Evolutionary conservation across 2,113 vertebrate genomes (phyloP).

Genomic region (Ondatra zibethicus): DNA sequence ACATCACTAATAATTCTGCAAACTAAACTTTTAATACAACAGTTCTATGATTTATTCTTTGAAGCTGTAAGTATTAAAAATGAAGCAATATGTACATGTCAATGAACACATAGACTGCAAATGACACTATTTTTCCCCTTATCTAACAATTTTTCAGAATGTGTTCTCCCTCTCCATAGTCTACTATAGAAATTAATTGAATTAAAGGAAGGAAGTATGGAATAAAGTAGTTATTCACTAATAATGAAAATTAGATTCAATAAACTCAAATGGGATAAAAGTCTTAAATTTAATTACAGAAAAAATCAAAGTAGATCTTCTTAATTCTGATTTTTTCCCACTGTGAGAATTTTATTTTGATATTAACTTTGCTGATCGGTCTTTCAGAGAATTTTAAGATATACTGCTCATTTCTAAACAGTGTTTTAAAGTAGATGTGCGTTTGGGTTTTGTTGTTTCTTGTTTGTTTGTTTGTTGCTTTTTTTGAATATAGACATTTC

Average conservation of each 20-base stretch:
- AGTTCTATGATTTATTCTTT: background rate
- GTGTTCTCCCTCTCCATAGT: background rate
- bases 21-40: background rate
- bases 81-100: background rate
- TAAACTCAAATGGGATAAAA: background rate
- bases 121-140: background rate
- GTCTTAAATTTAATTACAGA: no score
- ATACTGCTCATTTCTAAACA: background rate
- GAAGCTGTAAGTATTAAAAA: background rate
- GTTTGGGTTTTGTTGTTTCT: background rate
- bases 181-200: background rate
- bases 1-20: background rate
- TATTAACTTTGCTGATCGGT: background rate
- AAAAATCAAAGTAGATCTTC: no score
- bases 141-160: background rate
- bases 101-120: background rate
- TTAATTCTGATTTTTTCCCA: no score
- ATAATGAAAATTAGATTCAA: background rate
- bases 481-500: background rate
- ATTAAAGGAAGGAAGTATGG: background rate
- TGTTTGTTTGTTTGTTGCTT: no score
- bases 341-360: background rate
- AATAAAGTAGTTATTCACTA: background rate
- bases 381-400: background rate
- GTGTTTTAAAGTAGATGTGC: background rate